phyloP scores from a whole-genome alignment of 2,113 vertebrate genomes.

The Pangasianodon hypophthalmus region DNA sequence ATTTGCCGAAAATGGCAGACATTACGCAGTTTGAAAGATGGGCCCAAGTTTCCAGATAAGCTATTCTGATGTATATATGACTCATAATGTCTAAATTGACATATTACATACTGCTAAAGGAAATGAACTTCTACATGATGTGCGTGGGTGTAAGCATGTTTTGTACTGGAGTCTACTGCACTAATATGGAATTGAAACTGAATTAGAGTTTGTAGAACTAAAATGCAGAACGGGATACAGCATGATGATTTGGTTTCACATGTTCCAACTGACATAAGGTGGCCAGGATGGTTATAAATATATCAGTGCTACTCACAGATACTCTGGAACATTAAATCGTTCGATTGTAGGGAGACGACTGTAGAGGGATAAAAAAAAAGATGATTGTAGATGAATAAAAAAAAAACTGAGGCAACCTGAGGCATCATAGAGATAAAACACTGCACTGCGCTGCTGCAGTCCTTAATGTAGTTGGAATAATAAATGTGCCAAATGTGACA shows the following conservation, averaged over 20 bases:
- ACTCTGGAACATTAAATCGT: background rate
- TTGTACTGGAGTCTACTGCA: background rate
- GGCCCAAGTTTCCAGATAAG: background rate
- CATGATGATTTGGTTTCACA: background rate
- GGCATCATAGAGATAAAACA: background rate
- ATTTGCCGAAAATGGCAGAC: background rate
- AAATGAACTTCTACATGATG: slow-evolving; percentile 21
- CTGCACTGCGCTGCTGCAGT: background rate
- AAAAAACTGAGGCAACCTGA: background rate
- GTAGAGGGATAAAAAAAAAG: background rate
- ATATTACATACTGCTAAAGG: slow-evolving; percentile 17
- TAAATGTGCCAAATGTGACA: slow-evolving; percentile 50
- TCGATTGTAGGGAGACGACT: background rate
- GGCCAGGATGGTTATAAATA: background rate
- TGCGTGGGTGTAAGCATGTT: slow-evolving; percentile 20
- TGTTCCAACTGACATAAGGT: background rate
- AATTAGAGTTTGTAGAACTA: background rate
- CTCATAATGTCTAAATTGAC: slow-evolving; percentile 17
- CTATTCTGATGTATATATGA: slow-evolving; percentile 20
- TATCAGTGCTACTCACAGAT: background rate
- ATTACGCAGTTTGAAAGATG: background rate
- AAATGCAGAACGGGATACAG: background rate
- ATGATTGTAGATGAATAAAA: background rate
- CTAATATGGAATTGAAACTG: background rate
- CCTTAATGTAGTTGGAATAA: background rate